Percentiles rank a stretch among this genome's conserved stretches.
These are phyloP conservation scores for Galagoides demidoff DNA, from an alignment of 2,797 vertebrate species.

Conservation along the genomic window DNA sequence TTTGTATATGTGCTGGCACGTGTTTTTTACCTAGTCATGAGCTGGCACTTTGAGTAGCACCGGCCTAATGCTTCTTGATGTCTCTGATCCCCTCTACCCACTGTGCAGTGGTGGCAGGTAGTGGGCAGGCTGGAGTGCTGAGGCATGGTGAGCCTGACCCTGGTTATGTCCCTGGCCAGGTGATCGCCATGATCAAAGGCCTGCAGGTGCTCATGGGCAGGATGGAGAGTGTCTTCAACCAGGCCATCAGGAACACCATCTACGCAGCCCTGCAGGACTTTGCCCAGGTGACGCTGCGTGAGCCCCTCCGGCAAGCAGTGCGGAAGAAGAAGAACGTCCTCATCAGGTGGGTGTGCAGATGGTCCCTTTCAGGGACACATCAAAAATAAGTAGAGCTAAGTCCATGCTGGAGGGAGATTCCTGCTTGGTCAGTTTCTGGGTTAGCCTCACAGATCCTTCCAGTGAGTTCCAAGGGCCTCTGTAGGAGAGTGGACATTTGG, in stretches of 20 bases:
- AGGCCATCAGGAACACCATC: constrained; percentile 99
- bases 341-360: constrained; percentile 89
- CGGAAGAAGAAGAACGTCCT: constrained; percentile 99
- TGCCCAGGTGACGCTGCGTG: constrained; percentile 96
- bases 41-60: neutral
- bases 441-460: neutral
- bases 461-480: neutral
- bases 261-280: constrained; percentile 99
- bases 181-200: constrained; percentile 99
- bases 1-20: rapidly evolving
- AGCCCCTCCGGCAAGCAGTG: constrained; percentile 97
- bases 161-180: constrained; percentile 78
- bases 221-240: constrained; percentile 99
- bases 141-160: neutral
- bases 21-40: rapidly evolving
- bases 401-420: neutral
- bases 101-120: rapidly evolving
- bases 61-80: rapidly evolving
- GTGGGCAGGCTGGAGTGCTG: neutral
- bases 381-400: neutral
- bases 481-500: neutral
- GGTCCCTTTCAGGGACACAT: neutral
- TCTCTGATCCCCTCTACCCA: neutral
- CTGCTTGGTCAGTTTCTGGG: neutral
- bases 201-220: constrained; percentile 99